phyloP scores from a whole-genome alignment of 1,140 invertebrate genomes.

The Homalodisca vitripennis region DNA sequence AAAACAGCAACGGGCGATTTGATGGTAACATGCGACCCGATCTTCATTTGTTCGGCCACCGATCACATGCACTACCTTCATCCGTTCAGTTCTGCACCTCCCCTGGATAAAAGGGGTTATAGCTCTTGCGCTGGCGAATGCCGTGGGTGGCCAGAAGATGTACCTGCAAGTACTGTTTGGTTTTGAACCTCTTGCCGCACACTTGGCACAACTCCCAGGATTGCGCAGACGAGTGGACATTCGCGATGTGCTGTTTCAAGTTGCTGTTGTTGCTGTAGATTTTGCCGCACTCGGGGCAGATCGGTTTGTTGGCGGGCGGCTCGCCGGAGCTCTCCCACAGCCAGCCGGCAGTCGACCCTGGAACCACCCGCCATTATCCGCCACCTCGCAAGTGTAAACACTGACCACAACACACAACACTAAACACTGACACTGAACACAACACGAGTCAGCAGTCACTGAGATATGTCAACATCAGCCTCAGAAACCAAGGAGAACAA shows the following conservation, averaged over 20 bases:
- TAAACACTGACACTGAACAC: background rate
- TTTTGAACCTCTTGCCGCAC: constrained; percentile 66
- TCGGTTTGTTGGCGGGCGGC: constrained; percentile 52
- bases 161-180: constrained; percentile 68
- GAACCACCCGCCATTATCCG: constrained; percentile 16
- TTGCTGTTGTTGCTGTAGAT: constrained; percentile 65
- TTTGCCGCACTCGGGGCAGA: constrained; percentile 66
- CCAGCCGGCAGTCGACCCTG: constrained; percentile 21
- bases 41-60: background rate
- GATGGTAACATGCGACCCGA: background rate
- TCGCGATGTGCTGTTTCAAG: constrained; percentile 70
- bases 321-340: constrained; percentile 38
- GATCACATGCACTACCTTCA: background rate
- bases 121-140: constrained; percentile 56
- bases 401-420: constrained; percentile 34
- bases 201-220: constrained; percentile 62
- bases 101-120: constrained; percentile 26
- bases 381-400: constrained; percentile 21
- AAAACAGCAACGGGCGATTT: background rate
- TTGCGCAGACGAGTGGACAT: constrained; percentile 64
- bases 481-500: no score
- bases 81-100: constrained; percentile 4
- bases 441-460: no score
- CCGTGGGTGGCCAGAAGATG: constrained; percentile 67
- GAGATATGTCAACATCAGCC: no score